Conservation (phyloP, 2,113 vertebrate genomes). For the Pelobates fuscus region DNA sequence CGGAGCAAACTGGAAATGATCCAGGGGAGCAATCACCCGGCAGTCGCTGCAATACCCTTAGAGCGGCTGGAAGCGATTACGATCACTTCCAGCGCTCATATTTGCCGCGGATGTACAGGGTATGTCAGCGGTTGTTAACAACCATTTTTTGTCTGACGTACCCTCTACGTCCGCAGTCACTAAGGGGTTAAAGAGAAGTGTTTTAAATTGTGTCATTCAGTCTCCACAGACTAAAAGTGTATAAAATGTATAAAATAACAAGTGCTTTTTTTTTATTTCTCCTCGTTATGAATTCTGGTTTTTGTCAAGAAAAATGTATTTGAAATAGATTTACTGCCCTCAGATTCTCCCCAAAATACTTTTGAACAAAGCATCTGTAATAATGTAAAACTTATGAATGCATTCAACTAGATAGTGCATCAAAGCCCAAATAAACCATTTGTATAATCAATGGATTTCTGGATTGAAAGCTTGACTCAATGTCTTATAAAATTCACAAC, state of each 20-base stretch:
- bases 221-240: neutral
- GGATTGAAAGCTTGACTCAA: constrained; percentile 12
- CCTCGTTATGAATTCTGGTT: constrained; percentile 24
- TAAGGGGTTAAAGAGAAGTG: constrained; percentile 10
- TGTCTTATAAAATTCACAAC: neutral
- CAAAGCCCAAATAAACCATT: constrained; percentile 18
- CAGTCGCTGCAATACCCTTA: too few relatives aligned
- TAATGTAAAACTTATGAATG: neutral
- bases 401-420: constrained; percentile 9
- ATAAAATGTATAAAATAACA: constrained; percentile 31
- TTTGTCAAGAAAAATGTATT: constrained; percentile 29
- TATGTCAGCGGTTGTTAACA: too few relatives aligned
- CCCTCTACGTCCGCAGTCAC: too few relatives aligned
- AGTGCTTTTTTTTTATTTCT: constrained; percentile 19
- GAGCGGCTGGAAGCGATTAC: too few relatives aligned
- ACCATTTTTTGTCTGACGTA: too few relatives aligned
- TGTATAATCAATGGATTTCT: constrained; percentile 28
- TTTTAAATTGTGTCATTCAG: constrained; percentile 28
- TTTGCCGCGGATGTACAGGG: too few relatives aligned
- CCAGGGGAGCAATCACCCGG: too few relatives aligned
- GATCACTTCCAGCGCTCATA: too few relatives aligned
- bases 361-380: constrained; percentile 26
- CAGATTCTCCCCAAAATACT: constrained; percentile 31
- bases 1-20: too few relatives aligned
- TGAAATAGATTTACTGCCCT: constrained; percentile 14